Evolutionary conservation across 2,113 vertebrate species (phyloP), one percentile per base, ranked within the genome.

Genomic region (Megaceryle torquata): DNA sequence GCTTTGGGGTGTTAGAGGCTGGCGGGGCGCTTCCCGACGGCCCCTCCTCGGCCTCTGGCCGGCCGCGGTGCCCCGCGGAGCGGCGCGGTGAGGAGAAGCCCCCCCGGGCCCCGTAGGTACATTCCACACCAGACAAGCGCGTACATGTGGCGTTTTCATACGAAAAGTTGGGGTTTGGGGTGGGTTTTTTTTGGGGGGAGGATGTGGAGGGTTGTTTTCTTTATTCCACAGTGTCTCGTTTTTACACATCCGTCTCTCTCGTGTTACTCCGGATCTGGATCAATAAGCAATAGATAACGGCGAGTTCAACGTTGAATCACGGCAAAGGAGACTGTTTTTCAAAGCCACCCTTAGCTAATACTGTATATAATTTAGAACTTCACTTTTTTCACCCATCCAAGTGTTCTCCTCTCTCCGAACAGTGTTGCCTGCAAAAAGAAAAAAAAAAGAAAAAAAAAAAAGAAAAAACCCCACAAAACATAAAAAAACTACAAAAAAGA

Each of bases 391-490:
- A 98, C 97, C 96, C 93, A 53, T 95, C 94, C 92, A 74, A 97
- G 98, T 98, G 98, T 98, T 98, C 96, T 97, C 93, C 96, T 96
- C 90, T 96, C 95, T 97, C 97, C 94, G 53, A 86, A 98, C 98
- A 98, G 97, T 98, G 97, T 98, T 98, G 98, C 98, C 97, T 98
- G 98, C 98, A 91, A 97, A 94, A 97, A 98, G 15, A n/a, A 29
- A 56, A 56, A 56, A 18, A 41, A 41, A 41, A 41, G 10, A 44
- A 44, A 18, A 44, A 18, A 17, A 44, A 5, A 44, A 44, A 44
- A 44, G 17, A 44, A 44, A 44, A 44, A 44, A 17, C 16, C 44
- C 44, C 37, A 37, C 37, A 37, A 37, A 17, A 17, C 6, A 17
- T 6, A 44, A 44, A 44, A 44, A 17, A 17, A 44, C 37, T 37